phyloP scores from a whole-genome alignment of 2,113 vertebrate genomes.

The Spilogale gracilis region DNA sequence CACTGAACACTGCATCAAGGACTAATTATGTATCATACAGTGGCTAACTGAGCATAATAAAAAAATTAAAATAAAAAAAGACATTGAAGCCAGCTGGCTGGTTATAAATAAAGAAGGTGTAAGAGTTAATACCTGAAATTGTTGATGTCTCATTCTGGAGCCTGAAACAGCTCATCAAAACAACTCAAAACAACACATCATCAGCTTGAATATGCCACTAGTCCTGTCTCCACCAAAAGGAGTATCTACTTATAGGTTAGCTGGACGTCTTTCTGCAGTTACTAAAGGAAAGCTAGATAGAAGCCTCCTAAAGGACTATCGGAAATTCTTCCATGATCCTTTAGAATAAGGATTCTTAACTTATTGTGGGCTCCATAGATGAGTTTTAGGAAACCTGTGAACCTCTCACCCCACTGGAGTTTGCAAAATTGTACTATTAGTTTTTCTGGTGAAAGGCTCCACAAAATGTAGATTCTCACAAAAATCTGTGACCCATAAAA shows the following conservation, averaged over 20 bases:
- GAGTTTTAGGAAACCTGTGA: background rate
- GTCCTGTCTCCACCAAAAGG: background rate
- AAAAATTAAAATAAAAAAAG: background rate
- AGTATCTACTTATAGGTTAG: background rate
- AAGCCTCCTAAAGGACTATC: background rate
- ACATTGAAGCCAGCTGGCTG: background rate
- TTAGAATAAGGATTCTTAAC: background rate
- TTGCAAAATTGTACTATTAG: background rate
- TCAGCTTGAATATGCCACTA: background rate
- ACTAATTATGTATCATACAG: too few relatives aligned
- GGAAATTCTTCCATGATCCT: background rate
- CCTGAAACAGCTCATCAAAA: background rate
- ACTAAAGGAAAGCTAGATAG: background rate
- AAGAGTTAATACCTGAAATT: background rate
- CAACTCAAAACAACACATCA: background rate
- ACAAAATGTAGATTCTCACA: background rate
- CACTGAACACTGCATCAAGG: too few relatives aligned
- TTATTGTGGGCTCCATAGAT: background rate
- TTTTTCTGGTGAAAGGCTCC: background rate
- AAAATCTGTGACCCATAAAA: background rate
- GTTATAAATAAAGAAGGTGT: background rate
- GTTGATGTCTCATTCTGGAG: background rate
- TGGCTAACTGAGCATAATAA: too few relatives aligned
- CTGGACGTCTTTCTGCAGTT: background rate
- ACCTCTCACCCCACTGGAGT: background rate